Evolutionary conservation across 1,140 invertebrate species (phyloP), one percentile per base, ranked within the genome.

Genomic region (Tetragonula clypearis): DNA sequence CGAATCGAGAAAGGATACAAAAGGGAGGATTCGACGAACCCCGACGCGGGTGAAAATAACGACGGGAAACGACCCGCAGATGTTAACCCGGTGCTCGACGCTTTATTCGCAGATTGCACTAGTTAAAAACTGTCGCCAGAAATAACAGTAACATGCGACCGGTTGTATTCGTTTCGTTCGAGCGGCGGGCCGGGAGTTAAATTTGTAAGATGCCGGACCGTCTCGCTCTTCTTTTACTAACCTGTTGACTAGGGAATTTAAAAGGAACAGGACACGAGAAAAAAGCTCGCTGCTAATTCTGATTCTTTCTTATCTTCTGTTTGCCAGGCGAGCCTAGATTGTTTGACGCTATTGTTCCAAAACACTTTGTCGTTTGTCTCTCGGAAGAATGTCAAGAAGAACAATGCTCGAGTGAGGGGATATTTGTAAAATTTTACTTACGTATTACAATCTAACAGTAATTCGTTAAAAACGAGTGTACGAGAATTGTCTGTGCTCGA

Each of bases 71-170:
- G 87, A 89, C 87, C 86, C 84, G 83, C 87, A 89, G 87, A 89
- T 89, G 87, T 88, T 89, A 88, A 68, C 35, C 2, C 79, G 62
- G 56, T 62, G 53, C 75, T 66, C 65, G 74, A 72, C 85, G 87
- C 85, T 88, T 85, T 78, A 81, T 79, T 78, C 79, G 83, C 82
- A 73, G 75, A 89, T 87, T 86, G 76, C 77, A 73, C 84, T 35
- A 80, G 79, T 71, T 86, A 85, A 86, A 88, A 89, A 89, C 84
- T 89, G 87, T 89, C 87, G 87, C 87, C 87, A 77, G 84, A 86
- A 88, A 84, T 84, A 84, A 79, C 82, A 49, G 26, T 60, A 84
- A 84, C 82, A 84, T 30, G 76, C 76, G 77, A 58, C 58, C 26
- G 76, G 77, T 79, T 84, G 76, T 84, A 79, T 79, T 84, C 82